These are phyloP conservation scores for Orchesellides sinensis DNA, from an alignment of 2,888 invertebrate genomes.

Conservation along the genomic window DNA sequence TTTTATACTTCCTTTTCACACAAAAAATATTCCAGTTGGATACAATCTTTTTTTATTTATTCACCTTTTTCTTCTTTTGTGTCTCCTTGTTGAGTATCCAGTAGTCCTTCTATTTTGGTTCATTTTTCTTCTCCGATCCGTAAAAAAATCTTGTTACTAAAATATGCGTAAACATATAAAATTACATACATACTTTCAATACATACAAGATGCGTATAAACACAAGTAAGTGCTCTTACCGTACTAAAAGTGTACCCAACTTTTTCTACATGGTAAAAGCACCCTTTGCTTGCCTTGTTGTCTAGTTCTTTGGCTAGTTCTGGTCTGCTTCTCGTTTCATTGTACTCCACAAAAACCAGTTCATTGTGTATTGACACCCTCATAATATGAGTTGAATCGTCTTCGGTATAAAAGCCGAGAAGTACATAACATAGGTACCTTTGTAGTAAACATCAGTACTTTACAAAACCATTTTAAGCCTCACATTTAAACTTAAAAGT, in stretches of 20 bases:
- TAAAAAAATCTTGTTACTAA: conserved; percentile 44
- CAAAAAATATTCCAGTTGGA: neutral
- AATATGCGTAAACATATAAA: too few species aligned
- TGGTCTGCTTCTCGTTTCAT: conserved; percentile 10
- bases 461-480: too few species aligned
- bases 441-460: too few species aligned
- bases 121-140: conserved; percentile 50
- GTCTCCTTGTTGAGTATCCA: conserved; percentile 6
- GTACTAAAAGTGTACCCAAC: neutral
- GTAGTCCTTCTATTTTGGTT: conserved; percentile 18
- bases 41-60: conserved; percentile 3
- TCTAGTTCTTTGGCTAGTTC: conserved; percentile 31
- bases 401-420: too few species aligned
- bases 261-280: conserved; percentile 4
- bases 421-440: too few species aligned
- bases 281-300: conserved; percentile 49
- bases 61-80: conserved; percentile 8
- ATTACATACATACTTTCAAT: conserved; percentile 16
- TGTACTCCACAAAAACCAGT: too few species aligned
- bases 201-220: neutral
- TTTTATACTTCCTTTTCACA: too few species aligned
- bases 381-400: too few species aligned
- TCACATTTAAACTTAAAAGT: too few species aligned
- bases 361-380: neutral
- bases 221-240: neutral